phyloP scores from a whole-genome alignment of 2,888 invertebrate genomes.

The Conops quadrifasciatus region DNA sequence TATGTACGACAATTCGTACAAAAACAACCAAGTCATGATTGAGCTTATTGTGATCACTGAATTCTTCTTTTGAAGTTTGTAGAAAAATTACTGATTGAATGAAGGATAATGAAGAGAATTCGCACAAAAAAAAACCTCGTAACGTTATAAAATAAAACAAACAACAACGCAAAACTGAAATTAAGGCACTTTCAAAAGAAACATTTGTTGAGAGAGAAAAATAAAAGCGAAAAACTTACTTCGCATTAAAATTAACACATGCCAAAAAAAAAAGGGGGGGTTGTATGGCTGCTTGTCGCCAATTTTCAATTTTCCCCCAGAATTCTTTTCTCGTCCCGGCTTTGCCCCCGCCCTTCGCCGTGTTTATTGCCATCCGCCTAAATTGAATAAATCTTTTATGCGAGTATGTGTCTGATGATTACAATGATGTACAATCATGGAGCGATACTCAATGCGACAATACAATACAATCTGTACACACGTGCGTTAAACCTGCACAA shows the following conservation, averaged over 20 bases:
- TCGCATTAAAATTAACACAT: slow-evolving; percentile 19
- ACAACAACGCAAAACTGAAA: not conserved
- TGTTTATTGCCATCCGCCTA: not conserved
- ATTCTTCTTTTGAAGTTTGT: slow-evolving; percentile 25
- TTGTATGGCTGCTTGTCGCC: slow-evolving; percentile 52
- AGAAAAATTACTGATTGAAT: slow-evolving; percentile 37
- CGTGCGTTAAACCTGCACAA: no score
- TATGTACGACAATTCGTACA: no score
- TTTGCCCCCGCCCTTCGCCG: no score
- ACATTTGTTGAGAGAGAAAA: not conserved
- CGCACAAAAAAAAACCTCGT: not conserved
- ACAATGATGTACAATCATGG: not conserved
- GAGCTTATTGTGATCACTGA: no score
- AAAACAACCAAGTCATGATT: no score
- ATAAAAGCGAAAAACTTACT: slow-evolving; percentile 1
- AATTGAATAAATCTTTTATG: slow-evolving; percentile 20
- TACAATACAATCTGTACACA: not conserved
- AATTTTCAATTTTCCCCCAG: slow-evolving; percentile 52
- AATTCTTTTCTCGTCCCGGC: no score
- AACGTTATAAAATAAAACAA: slow-evolving; percentile 11
- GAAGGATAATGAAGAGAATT: slow-evolving; percentile 23
- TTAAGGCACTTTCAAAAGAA: not conserved
- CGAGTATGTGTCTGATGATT: not conserved
- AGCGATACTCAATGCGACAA: not conserved
- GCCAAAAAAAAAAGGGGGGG: slow-evolving; percentile 40